Conservation (phyloP, 2,888 invertebrate genomes). For the Nemotelus pantherinus region DNA sequence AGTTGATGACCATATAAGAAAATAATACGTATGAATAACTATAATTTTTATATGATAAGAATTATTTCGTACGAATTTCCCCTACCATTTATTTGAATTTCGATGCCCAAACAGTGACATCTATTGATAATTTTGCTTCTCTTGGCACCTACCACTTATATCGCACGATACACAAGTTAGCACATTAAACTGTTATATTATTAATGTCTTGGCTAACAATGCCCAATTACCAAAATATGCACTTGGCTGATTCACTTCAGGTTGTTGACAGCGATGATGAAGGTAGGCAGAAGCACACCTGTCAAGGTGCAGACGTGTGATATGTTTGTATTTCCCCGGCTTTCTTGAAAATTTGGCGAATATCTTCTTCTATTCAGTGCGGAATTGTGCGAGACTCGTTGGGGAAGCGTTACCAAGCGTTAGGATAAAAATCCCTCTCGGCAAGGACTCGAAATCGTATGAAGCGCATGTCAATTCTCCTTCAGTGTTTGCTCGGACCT, state of each 20-base stretch:
- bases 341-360: constrained; percentile 1
- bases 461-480: constrained; percentile 29
- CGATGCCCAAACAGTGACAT: too few relatives aligned
- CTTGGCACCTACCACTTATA: not conserved
- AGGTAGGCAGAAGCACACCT: constrained; percentile 18
- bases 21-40: too few relatives aligned
- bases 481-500: constrained; percentile 17
- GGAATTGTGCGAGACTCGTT: not conserved
- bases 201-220: constrained; percentile 16
- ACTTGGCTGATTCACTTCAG: not conserved
- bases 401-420: constrained; percentile 9
- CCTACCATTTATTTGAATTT: too few relatives aligned
- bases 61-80: too few relatives aligned
- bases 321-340: constrained; percentile 29
- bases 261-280: not conserved
- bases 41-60: too few relatives aligned
- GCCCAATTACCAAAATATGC: constrained; percentile 1
- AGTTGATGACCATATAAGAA: too few relatives aligned
- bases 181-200: too few relatives aligned
- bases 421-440: not conserved
- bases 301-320: constrained; percentile 22
- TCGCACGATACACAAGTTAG: not conserved
- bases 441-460: not conserved
- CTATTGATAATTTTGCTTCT: not conserved
- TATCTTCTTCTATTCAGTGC: not conserved